phyloP scores from a whole-genome alignment of 1,140 invertebrate genomes.

The Popillia japonica region DNA sequence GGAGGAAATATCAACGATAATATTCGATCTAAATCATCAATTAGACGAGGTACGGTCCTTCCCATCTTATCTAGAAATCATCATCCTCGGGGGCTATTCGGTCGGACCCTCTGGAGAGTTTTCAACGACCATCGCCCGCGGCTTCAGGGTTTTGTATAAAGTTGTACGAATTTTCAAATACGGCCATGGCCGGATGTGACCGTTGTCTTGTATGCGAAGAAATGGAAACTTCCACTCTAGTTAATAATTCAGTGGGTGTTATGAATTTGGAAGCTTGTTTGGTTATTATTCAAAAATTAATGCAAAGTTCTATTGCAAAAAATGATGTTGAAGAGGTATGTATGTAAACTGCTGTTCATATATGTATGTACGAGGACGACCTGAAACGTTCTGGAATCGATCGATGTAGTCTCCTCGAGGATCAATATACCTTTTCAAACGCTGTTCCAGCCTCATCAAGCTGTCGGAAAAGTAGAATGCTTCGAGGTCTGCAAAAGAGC shows the following conservation, averaged over 20 bases:
- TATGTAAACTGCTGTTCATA: no score
- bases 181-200: neutral
- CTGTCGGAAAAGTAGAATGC: no score
- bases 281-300: constrained; percentile 19
- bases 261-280: neutral
- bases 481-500: no score
- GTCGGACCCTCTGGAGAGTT: neutral
- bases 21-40: constrained; percentile 15
- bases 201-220: neutral
- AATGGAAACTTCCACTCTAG: neutral
- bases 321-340: no score
- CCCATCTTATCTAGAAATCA: neutral
- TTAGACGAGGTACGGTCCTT: neutral
- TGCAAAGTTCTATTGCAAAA: neutral
- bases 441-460: no score
- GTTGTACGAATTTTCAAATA: neutral
- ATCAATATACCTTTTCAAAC: no score
- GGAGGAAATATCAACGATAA: neutral
- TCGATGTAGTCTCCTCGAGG: no score
- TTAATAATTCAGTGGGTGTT: neutral
- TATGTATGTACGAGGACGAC: no score
- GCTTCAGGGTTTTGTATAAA: neutral
- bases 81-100: neutral
- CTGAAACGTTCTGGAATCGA: no score
- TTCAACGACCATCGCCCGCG: neutral